Percentiles rank a stretch among this genome's conserved stretches.
Evolutionary conservation across 2,113 vertebrate species (phyloP).

Genomic region (Paratilapia polleni): DNA sequence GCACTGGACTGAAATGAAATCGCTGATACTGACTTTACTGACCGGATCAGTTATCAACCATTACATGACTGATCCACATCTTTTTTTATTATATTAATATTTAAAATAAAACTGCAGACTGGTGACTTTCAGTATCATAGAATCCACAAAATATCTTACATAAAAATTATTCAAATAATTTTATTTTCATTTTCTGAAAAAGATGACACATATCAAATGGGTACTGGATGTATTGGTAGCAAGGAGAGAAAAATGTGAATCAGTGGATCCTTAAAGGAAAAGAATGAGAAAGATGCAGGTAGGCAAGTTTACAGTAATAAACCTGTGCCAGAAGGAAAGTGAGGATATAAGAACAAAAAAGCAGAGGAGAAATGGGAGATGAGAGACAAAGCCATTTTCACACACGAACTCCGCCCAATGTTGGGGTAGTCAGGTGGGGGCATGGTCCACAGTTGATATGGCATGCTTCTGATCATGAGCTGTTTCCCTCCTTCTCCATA

Average conservation of each 20-base stretch:
- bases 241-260: background rate
- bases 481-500: background rate
- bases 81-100: no score
- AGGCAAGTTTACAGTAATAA: no score
- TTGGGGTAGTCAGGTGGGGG: no score
- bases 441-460: no score
- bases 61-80: background rate
- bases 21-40: background rate
- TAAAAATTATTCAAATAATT: background rate
- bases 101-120: no score
- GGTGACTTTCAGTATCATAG: background rate
- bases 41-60: background rate
- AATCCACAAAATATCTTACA: background rate
- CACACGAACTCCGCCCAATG: background rate
- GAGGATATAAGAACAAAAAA: no score
- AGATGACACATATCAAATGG: background rate
- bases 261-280: background rate
- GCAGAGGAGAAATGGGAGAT: background rate
- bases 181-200: background rate
- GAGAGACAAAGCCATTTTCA: background rate
- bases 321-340: no score
- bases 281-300: background rate
- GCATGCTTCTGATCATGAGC: background rate
- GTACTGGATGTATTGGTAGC: background rate
- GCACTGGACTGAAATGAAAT: background rate